These are phyloP conservation scores for Amphibalanus amphitrite DNA, from an alignment of 1,140 invertebrate species.

Conservation along the genomic window DNA sequence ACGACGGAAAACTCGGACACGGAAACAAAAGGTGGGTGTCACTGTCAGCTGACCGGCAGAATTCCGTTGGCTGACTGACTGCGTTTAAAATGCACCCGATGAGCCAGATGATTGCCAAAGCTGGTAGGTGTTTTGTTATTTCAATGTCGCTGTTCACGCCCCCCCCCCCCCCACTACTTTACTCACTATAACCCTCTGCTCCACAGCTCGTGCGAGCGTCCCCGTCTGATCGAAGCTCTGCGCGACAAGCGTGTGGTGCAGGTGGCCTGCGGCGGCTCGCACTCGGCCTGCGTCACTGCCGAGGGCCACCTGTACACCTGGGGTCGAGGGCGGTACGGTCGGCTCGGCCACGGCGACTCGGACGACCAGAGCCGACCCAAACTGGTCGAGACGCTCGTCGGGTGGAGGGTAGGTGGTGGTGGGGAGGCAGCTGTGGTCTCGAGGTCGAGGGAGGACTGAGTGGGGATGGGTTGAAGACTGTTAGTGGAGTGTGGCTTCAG, in stretches of 20 bases:
- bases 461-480: no score
- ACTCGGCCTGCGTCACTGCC: constrained; percentile 73
- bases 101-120: no score
- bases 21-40: constrained; percentile 64
- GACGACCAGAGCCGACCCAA: constrained; percentile 84
- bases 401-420: constrained; percentile 59
- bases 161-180: no score
- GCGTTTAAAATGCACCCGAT: no score
- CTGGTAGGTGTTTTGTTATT: no score
- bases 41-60: no score
- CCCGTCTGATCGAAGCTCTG: constrained; percentile 69
- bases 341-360: constrained; percentile 75
- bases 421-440: no score
- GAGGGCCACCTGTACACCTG: constrained; percentile 80
- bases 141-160: no score
- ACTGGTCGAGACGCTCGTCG: constrained; percentile 61
- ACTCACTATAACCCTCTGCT: no score
- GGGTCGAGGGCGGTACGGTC: constrained; percentile 87
- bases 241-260: constrained; percentile 72
- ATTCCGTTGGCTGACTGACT: no score
- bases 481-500: no score
- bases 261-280: constrained; percentile 85
- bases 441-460: no score
- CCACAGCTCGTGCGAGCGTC: constrained; percentile 67
- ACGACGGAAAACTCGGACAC: constrained; percentile 88